Conservation (phyloP, 2,888 invertebrate genomes). For the Zygaena filipendulae region DNA sequence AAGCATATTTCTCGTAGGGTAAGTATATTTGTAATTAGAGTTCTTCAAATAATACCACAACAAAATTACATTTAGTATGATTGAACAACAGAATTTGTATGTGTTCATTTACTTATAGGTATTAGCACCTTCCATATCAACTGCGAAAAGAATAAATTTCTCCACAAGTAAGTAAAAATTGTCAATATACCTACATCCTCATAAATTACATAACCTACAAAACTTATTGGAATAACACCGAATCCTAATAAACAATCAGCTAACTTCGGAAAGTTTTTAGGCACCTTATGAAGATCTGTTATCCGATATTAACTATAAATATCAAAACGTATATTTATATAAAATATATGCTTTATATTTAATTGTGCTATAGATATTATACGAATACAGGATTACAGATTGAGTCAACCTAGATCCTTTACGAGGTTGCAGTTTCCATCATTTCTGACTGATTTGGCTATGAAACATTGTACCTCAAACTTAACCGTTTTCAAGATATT, state of each 20-base stretch:
- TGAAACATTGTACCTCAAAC: no score
- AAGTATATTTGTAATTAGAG: slow-evolving; percentile 17
- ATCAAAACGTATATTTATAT: no score
- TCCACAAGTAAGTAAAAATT: slow-evolving; percentile 42
- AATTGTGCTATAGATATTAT: no score
- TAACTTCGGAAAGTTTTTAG: slow-evolving; percentile 23
- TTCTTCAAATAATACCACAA: slow-evolving; percentile 1
- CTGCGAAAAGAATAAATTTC: slow-evolving; percentile 33
- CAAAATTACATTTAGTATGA: background rate
- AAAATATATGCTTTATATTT: no score
- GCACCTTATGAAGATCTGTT: no score
- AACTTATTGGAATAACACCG: background rate
- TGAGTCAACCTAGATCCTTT: no score
- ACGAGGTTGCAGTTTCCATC: no score
- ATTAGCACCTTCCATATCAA: slow-evolving; percentile 29
- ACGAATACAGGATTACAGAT: no score
- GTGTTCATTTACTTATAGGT: slow-evolving; percentile 28
- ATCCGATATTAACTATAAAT: no score
- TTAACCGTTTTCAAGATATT: no score
- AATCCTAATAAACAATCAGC: background rate
- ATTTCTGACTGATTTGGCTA: no score
- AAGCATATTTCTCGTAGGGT: slow-evolving; percentile 40
- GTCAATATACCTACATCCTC: background rate
- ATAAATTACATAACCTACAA: slow-evolving; percentile 16
- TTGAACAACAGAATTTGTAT: no score